Percentiles rank a stretch among this genome's conserved stretches.
phyloP scores from a whole-genome alignment of 1,140 invertebrate genomes.

The Melitaea cinxia region DNA sequence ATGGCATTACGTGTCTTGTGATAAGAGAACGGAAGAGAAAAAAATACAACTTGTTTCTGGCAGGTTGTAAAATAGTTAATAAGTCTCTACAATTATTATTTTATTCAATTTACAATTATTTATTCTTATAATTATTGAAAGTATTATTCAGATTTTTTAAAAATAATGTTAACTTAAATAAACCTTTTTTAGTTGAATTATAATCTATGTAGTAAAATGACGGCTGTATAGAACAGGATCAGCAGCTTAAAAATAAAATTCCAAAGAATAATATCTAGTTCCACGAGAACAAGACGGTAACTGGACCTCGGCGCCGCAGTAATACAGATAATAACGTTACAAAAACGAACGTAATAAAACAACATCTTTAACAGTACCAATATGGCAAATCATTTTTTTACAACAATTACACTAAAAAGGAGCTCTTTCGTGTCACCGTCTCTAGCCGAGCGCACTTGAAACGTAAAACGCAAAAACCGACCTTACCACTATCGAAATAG shows the following conservation, averaged over 20 bases:
- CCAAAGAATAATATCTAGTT: not conserved
- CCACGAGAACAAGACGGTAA: not conserved
- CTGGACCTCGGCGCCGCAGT: not conserved
- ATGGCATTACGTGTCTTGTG: too few relatives aligned
- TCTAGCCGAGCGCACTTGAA: slow-evolving; percentile 31
- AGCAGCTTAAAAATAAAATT: not conserved
- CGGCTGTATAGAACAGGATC: not conserved
- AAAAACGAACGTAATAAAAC: slow-evolving; percentile 11
- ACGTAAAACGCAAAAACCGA: slow-evolving; percentile 27
- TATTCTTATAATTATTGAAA: too few relatives aligned
- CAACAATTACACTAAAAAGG: slow-evolving; percentile 50
- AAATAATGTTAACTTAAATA: too few relatives aligned
- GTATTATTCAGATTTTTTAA: too few relatives aligned
- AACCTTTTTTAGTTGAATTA: too few relatives aligned
- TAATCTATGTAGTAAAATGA: too few relatives aligned
- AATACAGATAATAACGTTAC: not conserved
- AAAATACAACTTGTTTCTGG: too few relatives aligned
- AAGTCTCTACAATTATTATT: too few relatives aligned
- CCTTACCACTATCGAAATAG: slow-evolving; percentile 31
- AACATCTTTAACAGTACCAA: slow-evolving; percentile 24
- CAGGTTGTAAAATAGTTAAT: too few relatives aligned
- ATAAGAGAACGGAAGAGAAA: too few relatives aligned
- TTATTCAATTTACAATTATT: too few relatives aligned
- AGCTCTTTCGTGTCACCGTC: slow-evolving; percentile 48
- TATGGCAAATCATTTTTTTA: slow-evolving; percentile 50